Conservation (phyloP, 2,797 vertebrate genomes). For the Loris lydekkerianus region DNA sequence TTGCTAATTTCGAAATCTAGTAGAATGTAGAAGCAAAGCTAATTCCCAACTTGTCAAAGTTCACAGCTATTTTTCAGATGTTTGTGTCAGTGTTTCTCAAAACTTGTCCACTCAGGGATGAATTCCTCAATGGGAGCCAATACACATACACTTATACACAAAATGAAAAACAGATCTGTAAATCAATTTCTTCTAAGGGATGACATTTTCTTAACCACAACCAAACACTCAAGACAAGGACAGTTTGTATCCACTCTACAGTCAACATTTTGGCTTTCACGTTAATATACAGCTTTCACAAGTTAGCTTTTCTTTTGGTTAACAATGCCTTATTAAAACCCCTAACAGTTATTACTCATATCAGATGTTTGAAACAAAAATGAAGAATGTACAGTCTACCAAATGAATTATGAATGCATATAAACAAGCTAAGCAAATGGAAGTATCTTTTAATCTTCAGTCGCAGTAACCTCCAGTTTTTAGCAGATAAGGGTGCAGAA, state of each 20-base stretch:
- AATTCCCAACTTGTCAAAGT: conserved; percentile 41
- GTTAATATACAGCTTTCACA: background rate
- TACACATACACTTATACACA: background rate
- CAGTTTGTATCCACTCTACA: background rate
- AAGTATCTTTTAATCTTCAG: background rate
- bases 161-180: conserved; percentile 24
- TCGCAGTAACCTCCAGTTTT: background rate
- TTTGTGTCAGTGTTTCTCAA: conserved; percentile 12
- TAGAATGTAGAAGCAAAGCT: background rate
- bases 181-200: conserved; percentile 8
- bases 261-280: background rate
- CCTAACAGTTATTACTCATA: conserved; percentile 4
- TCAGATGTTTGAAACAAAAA: conserved; percentile 42
- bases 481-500: background rate
- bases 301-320: conserved; percentile 7
- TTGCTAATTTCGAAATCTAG: conserved; percentile 30
- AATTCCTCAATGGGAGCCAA: conserved; percentile 29
- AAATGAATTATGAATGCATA: conserved; percentile 44
- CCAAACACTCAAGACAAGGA: conserved; percentile 43
- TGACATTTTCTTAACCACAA: conserved; percentile 34
- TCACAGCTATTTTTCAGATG: conserved; percentile 11
- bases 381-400: background rate
- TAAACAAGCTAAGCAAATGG: conserved; percentile 6
- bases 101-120: background rate
- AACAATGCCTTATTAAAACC: background rate